Conservation (phyloP, 2,113 vertebrate genomes). For the Neotragus moschatus region DNA sequence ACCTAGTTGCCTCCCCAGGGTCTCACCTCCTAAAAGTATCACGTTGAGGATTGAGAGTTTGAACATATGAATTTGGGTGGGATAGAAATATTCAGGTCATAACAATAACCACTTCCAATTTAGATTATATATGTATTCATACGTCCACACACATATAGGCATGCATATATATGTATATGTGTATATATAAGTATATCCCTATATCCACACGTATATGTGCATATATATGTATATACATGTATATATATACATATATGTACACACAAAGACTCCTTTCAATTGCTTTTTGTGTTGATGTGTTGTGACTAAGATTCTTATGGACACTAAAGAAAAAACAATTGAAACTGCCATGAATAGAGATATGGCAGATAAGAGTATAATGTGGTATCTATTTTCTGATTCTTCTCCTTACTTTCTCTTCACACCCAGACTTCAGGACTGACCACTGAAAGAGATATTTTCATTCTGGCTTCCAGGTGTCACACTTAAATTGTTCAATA, state of each 20-base stretch:
- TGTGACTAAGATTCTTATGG: not conserved
- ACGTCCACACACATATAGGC: not conserved
- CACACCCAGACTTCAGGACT: not conserved
- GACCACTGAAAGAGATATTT: constrained; percentile 23
- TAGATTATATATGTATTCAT: not conserved
- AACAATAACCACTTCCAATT: not conserved
- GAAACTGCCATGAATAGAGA: not conserved
- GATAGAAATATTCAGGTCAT: not conserved
- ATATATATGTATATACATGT: not conserved
- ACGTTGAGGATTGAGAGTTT: not conserved
- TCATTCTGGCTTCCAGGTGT: not conserved
- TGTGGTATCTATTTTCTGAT: not conserved
- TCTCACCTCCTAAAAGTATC: not conserved
- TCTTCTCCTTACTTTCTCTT: not conserved
- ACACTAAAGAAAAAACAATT: not conserved
- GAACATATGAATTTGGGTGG: not conserved
- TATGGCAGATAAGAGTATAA: not conserved
- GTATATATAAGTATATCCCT: not conserved
- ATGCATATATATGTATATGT: not conserved
- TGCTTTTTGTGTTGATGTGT: not conserved
- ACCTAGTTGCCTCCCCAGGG: not conserved
- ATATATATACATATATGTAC: too few relatives aligned
- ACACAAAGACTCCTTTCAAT: not conserved
- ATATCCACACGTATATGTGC: too few relatives aligned
- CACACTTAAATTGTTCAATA: constrained; percentile 6